Evolutionary conservation across 1,140 invertebrate genomes (phyloP).

Genomic region (Cotesia typhae): DNA sequence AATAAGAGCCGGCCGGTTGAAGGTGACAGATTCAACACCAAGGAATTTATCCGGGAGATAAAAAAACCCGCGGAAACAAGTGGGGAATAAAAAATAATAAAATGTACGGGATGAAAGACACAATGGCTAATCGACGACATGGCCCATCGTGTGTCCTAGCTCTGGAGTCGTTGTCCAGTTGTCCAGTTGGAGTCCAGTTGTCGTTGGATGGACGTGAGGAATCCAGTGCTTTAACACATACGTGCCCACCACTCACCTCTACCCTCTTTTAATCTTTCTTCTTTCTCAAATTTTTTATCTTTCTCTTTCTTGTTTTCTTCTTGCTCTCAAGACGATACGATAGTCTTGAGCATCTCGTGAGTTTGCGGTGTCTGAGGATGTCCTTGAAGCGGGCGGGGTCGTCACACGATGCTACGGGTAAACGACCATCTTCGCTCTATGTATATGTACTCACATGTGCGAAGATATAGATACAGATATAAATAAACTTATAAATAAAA

Average conservation of each 20-base stretch:
- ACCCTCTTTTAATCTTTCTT: not conserved
- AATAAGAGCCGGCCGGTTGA: not conserved
- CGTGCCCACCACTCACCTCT: slow-evolving; percentile 16
- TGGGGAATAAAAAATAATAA: slow-evolving; percentile 17
- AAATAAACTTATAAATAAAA: too few relatives aligned
- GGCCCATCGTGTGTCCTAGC: slow-evolving; percentile 8
- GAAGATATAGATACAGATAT: not conserved
- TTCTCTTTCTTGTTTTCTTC: not conserved
- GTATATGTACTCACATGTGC: slow-evolving; percentile 16
- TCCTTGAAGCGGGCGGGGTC: slow-evolving; percentile 66
- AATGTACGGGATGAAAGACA: slow-evolving; percentile 19
- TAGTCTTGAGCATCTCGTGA: slow-evolving; percentile 40
- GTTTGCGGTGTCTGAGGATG: slow-evolving; percentile 56
- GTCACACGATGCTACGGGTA: slow-evolving; percentile 63
- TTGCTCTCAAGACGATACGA: slow-evolving; percentile 38
- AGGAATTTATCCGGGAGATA: not conserved
- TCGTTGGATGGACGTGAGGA: slow-evolving; percentile 22
- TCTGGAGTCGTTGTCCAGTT: too few relatives aligned
- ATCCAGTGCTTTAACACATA: slow-evolving; percentile 20
- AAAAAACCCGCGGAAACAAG: not conserved
- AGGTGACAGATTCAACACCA: not conserved
- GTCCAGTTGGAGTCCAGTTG: too few relatives aligned
- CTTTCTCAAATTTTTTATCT: not conserved
- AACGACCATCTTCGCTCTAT: slow-evolving; percentile 58
- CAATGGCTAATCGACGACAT: slow-evolving; percentile 38